A percentile compares a stretch with the other conserved stretches of the same genome.
Conservation (phyloP, 2,797 vertebrate species). For the Cyclopterus lumpus region DNA sequence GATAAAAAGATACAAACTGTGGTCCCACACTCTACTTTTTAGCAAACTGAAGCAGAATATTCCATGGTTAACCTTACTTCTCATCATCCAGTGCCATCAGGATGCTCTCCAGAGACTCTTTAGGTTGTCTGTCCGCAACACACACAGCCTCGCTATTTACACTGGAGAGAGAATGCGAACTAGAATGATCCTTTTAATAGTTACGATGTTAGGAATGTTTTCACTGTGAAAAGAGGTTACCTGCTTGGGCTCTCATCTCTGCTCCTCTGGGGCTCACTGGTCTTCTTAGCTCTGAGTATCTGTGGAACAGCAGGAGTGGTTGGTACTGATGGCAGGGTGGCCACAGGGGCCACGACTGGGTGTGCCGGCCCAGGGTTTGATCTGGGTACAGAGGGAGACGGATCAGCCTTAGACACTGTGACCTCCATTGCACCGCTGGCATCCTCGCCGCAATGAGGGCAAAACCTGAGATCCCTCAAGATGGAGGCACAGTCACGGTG, state of each 20-base stretch:
- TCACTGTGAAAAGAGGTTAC: slow-evolving; percentile 59
- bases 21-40: background rate
- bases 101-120: slow-evolving; percentile 92
- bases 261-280: slow-evolving; percentile 80
- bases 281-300: slow-evolving; percentile 84
- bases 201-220: background rate
- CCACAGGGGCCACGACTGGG: slow-evolving; percentile 42
- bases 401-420: slow-evolving; percentile 86
- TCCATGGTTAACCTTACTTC: slow-evolving; percentile 83
- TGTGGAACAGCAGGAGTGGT: slow-evolving; percentile 75
- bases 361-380: slow-evolving; percentile 38
- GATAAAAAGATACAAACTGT: slow-evolving; percentile 9
- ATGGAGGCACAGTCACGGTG: slow-evolving; percentile 92
- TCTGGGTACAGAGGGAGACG: slow-evolving; percentile 52
- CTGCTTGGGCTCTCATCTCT: slow-evolving; percentile 86
- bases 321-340: slow-evolving; percentile 42
- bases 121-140: slow-evolving; percentile 81
- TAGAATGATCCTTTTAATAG: background rate
- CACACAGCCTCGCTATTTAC: slow-evolving; percentile 52
- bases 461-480: slow-evolving; percentile 89
- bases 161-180: slow-evolving; percentile 37
- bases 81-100: slow-evolving; percentile 93
- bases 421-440: slow-evolving; percentile 90
- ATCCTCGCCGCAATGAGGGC: slow-evolving; percentile 97
- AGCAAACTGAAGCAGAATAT: slow-evolving; percentile 7